phyloP scores from a whole-genome alignment of 2,888 invertebrate species.

The Phaonia tiefii region DNA sequence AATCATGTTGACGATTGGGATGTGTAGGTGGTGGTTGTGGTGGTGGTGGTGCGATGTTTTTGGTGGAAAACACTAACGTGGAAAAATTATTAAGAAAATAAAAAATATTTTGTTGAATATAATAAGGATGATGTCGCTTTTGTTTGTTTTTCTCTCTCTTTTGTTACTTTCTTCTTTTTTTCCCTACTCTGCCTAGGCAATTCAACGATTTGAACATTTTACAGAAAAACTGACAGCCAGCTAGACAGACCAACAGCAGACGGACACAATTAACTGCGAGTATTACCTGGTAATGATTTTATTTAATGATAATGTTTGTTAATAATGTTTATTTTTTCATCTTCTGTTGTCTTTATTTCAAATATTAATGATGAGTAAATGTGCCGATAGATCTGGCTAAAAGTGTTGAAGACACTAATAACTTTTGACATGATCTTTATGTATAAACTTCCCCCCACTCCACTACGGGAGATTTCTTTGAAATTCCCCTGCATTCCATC shows the following conservation, averaged over 20 bases:
- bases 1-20: constrained; percentile 42
- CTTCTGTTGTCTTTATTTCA: constrained; percentile 32
- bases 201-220: no score
- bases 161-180: not conserved
- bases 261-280: constrained; percentile 51
- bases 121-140: constrained; percentile 52
- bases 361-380: constrained; percentile 35
- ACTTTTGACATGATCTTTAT: constrained; percentile 60
- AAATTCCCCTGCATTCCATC: not conserved
- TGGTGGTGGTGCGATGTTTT: constrained; percentile 42
- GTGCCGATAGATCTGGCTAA: constrained; percentile 49
- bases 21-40: constrained; percentile 27
- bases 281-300: constrained; percentile 62
- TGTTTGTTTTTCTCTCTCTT: constrained; percentile 9
- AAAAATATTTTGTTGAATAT: constrained; percentile 52
- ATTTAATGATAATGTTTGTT: constrained; percentile 59
- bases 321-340: constrained; percentile 40
- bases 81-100: constrained; percentile 57
- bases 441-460: not conserved
- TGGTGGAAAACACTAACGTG: constrained; percentile 25
- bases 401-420: constrained; percentile 60
- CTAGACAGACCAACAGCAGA: not conserved
- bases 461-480: constrained; percentile 15
- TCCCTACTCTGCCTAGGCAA: not conserved
- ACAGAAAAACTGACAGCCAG: not conserved